These are phyloP conservation scores for Lampropteryx suffumata DNA, from an alignment of 2,888 invertebrate species.

Conservation along the genomic window DNA sequence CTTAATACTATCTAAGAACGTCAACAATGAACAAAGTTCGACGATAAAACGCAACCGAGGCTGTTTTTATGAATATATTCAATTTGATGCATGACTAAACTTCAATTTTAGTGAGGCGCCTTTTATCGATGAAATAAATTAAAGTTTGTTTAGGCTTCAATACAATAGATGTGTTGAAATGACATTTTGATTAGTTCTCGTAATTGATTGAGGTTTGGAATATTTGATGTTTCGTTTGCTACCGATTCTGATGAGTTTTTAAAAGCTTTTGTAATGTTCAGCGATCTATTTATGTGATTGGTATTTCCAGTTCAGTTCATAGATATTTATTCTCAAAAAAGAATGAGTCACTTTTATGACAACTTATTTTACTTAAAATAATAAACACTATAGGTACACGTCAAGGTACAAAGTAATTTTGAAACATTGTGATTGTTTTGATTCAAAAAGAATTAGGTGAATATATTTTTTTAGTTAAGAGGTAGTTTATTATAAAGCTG, in stretches of 20 bases:
- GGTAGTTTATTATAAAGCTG: too few relatives aligned
- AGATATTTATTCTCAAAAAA: too few relatives aligned
- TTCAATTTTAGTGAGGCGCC: constrained; percentile 43
- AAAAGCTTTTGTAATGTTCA: neutral
- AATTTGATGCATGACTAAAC: constrained; percentile 59
- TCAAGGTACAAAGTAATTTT: too few relatives aligned
- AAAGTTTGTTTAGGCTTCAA: constrained; percentile 19
- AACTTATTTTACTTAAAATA: too few relatives aligned
- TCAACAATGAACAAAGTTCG: constrained; percentile 47
- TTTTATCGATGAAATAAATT: constrained; percentile 16
- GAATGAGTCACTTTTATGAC: too few relatives aligned
- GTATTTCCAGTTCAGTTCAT: too few relatives aligned
- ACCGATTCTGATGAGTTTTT: constrained; percentile 15
- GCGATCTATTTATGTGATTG: too few relatives aligned
- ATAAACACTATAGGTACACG: too few relatives aligned
- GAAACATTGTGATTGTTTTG: too few relatives aligned
- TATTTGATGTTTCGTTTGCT: too few relatives aligned
- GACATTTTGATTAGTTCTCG: constrained; percentile 26
- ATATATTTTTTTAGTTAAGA: too few relatives aligned
- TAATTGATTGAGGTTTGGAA: constrained; percentile 21
- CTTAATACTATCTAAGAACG: constrained; percentile 38
- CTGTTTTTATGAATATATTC: constrained; percentile 58
- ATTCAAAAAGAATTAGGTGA: too few relatives aligned
- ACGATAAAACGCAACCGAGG: constrained; percentile 41
- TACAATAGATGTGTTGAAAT: constrained; percentile 23